Percentiles rank a stretch among this genome's conserved stretches.
phyloP scores from a whole-genome alignment of 2,888 invertebrate genomes.

The Tetragonula carbonaria region DNA sequence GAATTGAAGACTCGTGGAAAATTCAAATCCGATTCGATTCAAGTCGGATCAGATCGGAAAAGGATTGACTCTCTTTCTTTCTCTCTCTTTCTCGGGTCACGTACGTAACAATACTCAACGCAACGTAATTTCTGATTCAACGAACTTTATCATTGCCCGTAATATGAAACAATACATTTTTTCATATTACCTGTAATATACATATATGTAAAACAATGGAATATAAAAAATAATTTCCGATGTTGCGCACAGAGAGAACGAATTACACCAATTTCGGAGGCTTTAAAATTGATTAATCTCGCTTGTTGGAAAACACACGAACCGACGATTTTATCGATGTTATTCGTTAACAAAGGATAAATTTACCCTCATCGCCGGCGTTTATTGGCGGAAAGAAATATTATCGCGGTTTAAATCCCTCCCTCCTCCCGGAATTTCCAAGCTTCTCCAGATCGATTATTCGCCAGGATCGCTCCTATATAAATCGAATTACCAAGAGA shows the following conservation, averaged over 20 bases:
- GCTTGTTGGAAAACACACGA: background rate
- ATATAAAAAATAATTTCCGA: too few species aligned
- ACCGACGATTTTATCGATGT: background rate
- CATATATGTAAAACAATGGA: too few species aligned
- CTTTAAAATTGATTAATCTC: background rate
- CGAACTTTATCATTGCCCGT: background rate
- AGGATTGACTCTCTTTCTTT: too few species aligned
- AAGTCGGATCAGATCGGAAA: too few species aligned
- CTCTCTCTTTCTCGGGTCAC: too few species aligned
- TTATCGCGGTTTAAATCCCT: background rate
- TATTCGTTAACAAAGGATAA: conserved; percentile 24
- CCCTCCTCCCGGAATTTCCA: background rate
- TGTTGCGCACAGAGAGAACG: too few species aligned
- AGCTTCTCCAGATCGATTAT: conserved; percentile 24
- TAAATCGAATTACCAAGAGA: conserved; percentile 34
- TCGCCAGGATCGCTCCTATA: background rate
- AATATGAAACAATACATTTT: too few species aligned
- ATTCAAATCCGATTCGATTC: too few species aligned
- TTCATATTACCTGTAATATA: too few species aligned
- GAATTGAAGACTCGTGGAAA: too few species aligned
- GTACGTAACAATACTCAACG: too few species aligned
- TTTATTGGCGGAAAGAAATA: conserved; percentile 45
- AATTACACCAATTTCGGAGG: background rate
- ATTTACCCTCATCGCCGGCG: conserved; percentile 9
- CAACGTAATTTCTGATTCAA: conserved; percentile 31